Evolutionary conservation across 2,888 invertebrate species (phyloP).

Genomic region (Bursaphelenchus okinawaensis): DNA sequence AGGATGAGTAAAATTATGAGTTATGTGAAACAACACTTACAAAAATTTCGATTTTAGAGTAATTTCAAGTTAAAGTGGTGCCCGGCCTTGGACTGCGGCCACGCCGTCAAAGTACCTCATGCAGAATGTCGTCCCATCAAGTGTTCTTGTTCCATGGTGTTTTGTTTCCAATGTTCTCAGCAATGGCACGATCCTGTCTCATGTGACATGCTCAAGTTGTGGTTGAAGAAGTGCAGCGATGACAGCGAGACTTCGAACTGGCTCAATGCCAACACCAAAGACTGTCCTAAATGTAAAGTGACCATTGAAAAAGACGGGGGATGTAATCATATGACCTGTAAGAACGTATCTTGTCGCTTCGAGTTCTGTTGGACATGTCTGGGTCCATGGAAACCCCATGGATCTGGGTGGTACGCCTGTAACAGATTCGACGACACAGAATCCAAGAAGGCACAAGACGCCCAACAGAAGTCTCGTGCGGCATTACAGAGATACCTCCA

Average conservation of each 20-base stretch:
- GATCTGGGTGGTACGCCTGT: constrained; percentile 72
- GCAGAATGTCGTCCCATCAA: constrained; percentile 77
- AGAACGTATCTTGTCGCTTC: constrained; percentile 91
- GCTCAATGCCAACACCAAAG: constrained; percentile 98
- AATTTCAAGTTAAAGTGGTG: constrained; percentile 94
- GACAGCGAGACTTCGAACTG: constrained; percentile 98
- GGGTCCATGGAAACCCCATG: constrained; percentile 85
- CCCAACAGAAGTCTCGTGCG: constrained; percentile 73
- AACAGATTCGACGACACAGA: constrained; percentile 89
- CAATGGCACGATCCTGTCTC: constrained; percentile 97
- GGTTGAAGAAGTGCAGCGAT: constrained; percentile 98
- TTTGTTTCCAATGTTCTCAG: constrained; percentile 66
- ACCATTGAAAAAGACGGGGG: constrained; percentile 63
- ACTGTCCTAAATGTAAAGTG: constrained; percentile 91
- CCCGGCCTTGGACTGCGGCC: constrained; percentile 92
- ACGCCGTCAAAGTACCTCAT: constrained; percentile 76
- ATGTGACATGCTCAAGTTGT: constrained; percentile 79
- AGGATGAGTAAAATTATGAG: too few species aligned
- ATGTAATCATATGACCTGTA: constrained; percentile 99
- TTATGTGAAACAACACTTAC: neutral
- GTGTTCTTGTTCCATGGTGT: constrained; percentile 87
- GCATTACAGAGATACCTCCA: constrained; percentile 92
- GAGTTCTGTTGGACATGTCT: constrained; percentile 99
- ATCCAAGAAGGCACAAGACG: constrained; percentile 89
- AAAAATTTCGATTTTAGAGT: constrained; percentile 67